Conservation (phyloP, 2,797 vertebrate genomes). For the Sebastiscus albofasciatus region DNA sequence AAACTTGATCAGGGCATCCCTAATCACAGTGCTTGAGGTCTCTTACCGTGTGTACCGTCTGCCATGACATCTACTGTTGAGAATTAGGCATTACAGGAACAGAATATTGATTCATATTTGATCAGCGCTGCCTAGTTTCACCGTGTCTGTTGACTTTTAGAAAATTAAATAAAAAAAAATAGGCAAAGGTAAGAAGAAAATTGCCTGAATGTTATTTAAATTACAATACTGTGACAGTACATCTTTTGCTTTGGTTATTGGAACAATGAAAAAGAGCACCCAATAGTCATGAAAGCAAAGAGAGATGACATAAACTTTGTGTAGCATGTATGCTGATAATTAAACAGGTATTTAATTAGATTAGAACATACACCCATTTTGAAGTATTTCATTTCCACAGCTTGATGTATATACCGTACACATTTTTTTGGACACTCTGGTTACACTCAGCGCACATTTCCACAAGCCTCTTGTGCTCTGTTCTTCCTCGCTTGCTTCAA, state of each 20-base stretch:
- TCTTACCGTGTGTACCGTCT: background rate
- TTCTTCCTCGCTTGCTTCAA: constrained; percentile 36
- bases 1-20: background rate
- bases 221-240: background rate
- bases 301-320: background rate
- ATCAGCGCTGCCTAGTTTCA: too few species aligned
- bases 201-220: background rate
- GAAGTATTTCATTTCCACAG: constrained; percentile 3
- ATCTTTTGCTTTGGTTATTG: background rate
- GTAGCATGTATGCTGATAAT: background rate
- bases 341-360: background rate
- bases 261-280: background rate
- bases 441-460: constrained; percentile 7
- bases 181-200: background rate
- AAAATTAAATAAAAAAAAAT: too few species aligned
- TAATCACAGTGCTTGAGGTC: background rate
- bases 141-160: too few species aligned
- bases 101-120: too few species aligned
- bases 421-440: constrained; percentile 21
- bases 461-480: constrained; percentile 24
- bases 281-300: background rate
- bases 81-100: too few species aligned
- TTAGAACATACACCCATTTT: background rate
- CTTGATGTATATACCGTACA: background rate
- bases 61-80: background rate